Conservation (phyloP, 2,888 invertebrate genomes). For the Melanostoma mellinum region DNA sequence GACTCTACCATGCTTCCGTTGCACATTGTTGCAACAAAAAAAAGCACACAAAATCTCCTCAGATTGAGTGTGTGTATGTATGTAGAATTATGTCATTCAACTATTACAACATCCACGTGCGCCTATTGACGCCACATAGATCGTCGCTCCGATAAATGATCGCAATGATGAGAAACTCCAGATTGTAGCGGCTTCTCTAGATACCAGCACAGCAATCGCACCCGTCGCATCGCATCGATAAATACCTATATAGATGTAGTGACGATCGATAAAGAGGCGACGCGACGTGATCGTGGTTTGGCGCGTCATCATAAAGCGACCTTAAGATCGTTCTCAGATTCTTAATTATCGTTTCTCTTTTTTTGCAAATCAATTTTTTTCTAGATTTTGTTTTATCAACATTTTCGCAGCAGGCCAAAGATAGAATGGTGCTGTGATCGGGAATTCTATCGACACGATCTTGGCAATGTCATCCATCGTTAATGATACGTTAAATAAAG, state of each 20-base stretch:
- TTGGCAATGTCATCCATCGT: slow-evolving; percentile 52
- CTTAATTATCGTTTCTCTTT: not conserved
- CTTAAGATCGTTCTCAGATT: slow-evolving; percentile 21
- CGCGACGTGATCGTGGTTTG: slow-evolving; percentile 28
- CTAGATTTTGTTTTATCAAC: slow-evolving; percentile 1
- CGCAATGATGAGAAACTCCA: slow-evolving; percentile 30
- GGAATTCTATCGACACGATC: slow-evolving; percentile 35
- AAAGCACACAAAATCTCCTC: not conserved
- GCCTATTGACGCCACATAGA: slow-evolving; percentile 34
- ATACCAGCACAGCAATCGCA: not conserved
- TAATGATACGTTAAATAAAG: slow-evolving; percentile 40
- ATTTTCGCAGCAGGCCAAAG: slow-evolving; percentile 19
- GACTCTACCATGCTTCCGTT: slow-evolving; percentile 38
- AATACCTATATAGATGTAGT: not conserved
- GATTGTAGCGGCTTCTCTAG: slow-evolving; percentile 22
- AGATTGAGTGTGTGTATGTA: slow-evolving; percentile 5
- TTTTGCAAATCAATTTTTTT: not conserved
- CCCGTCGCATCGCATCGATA: not conserved
- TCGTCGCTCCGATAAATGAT: slow-evolving; percentile 18
- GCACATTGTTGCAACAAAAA: slow-evolving; percentile 5
- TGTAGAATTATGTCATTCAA: slow-evolving; percentile 61
- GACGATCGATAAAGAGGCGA: slow-evolving; percentile 27
- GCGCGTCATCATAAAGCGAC: slow-evolving; percentile 27
- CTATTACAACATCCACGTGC: slow-evolving; percentile 70
- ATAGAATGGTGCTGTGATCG: slow-evolving; percentile 16